Conservation (phyloP, 2,888 invertebrate species). For the Machimus atricapillus region DNA sequence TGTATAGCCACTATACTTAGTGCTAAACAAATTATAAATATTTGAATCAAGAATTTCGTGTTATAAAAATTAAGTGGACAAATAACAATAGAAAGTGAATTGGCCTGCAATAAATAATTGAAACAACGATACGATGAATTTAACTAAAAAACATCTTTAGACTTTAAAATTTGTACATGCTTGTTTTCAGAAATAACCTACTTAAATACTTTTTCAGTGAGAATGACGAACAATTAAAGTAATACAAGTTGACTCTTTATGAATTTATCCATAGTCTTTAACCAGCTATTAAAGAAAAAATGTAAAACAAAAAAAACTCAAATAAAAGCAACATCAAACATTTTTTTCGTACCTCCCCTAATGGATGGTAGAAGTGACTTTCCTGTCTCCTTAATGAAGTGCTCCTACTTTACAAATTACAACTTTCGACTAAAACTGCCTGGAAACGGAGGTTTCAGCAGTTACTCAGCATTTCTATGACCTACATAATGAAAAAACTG, state of each 20-base stretch:
- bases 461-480: neutral
- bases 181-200: neutral
- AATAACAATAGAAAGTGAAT: too few species aligned
- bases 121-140: too few species aligned
- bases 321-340: neutral
- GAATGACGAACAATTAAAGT: too few species aligned
- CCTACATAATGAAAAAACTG: neutral
- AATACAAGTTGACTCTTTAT: too few species aligned
- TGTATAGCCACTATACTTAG: too few species aligned
- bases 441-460: neutral
- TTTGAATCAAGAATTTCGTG: too few species aligned
- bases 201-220: too few species aligned
- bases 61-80: too few species aligned
- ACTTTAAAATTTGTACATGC: neutral
- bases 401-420: neutral
- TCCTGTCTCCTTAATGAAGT: neutral
- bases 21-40: too few species aligned
- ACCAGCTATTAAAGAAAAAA: neutral
- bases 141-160: too few species aligned
- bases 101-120: too few species aligned
- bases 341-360: neutral
- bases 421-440: neutral
- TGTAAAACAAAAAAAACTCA: neutral
- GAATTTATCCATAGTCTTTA: too few species aligned
- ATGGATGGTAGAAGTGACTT: neutral